phyloP scores from a whole-genome alignment of 2,888 invertebrate genomes.

The Aporophyla nigra region DNA sequence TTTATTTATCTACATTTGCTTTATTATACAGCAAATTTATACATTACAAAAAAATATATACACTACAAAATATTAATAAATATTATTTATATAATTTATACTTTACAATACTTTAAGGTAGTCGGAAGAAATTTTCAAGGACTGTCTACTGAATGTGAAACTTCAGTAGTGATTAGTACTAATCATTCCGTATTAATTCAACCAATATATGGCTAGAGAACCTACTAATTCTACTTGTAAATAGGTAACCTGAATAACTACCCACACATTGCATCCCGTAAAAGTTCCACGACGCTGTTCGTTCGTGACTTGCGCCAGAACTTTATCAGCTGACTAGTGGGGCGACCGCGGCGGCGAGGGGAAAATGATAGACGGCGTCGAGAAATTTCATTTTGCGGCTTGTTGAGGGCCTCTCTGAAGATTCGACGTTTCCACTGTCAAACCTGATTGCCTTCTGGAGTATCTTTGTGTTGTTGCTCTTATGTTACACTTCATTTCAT shows the following conservation, averaged over 20 bases:
- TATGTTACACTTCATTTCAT: slow-evolving; percentile 84
- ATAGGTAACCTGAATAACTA: neutral
- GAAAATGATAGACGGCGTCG: slow-evolving; percentile 90
- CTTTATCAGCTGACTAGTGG: slow-evolving; percentile 74
- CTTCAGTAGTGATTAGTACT: neutral
- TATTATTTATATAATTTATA: no score
- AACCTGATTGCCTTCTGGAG: slow-evolving; percentile 83
- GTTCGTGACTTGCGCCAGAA: slow-evolving; percentile 63
- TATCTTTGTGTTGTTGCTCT: slow-evolving; percentile 83
- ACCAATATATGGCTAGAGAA: neutral
- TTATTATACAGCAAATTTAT: no score
- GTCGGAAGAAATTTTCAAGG: no score
- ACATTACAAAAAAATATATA: no score
- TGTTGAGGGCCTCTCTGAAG: slow-evolving; percentile 86
- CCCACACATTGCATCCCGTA: neutral
- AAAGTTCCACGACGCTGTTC: slow-evolving; percentile 4
- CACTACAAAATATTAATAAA: no score
- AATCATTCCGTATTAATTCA: neutral
- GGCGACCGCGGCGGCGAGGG: slow-evolving; percentile 79
- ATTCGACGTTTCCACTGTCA: slow-evolving; percentile 79
- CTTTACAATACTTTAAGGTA: neutral
- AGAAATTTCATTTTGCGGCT: slow-evolving; percentile 90
- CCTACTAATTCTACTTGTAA: neutral
- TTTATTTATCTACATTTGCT: no score
- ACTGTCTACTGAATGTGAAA: neutral